Evolutionary conservation across 2,797 vertebrate genomes (phyloP), one percentile per base, ranked within the genome.

Genomic region (Uromys caudimaculatus): DNA sequence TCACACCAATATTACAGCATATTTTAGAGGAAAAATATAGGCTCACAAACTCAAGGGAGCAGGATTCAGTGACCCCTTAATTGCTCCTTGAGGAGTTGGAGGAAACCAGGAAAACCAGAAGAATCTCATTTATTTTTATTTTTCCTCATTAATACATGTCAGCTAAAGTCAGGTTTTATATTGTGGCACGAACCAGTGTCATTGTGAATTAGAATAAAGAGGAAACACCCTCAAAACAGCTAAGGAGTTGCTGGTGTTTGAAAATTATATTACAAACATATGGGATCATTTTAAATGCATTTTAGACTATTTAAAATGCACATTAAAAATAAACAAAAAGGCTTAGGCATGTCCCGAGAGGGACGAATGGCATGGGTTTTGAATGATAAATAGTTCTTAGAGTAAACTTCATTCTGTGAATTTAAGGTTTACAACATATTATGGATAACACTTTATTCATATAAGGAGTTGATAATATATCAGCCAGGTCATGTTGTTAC

Each of bases 11-110:
- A 47, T 14, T 6, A 79, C 38, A 78, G 56, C 14, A 3, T 47
- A 60, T 89, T 19, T 92, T 95, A 84, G 90, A 97, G 38, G 27
- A 54, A 95, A 90, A 93, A 77, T 64, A 69, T 29, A 87, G 19
- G 69, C 54, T 85, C 78, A 62, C 13, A 75, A 58, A 75, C 79
- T 76, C 47, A 93, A 79, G 73, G 50, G 64, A 82, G 62, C 52
- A 79, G 16, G 44, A n/a, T 27, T 81, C 8, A 21, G 41, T 58
- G 67, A 58, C 58, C 58, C 21, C 14, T 87, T 78, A 62, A 58
- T 83, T 77, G 64, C 52, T 93, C 44, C 54, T 62, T 41, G 38
- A 92, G 23, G 41, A 86, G 9, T 50, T 87, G 64, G 86, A 47
- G 17, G 21, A n/a, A 89, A 82, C 54, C 52, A 88, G 69, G 47